Evolutionary conservation across 2,797 vertebrate species (phyloP).

Genomic region (Prunella strophiata): DNA sequence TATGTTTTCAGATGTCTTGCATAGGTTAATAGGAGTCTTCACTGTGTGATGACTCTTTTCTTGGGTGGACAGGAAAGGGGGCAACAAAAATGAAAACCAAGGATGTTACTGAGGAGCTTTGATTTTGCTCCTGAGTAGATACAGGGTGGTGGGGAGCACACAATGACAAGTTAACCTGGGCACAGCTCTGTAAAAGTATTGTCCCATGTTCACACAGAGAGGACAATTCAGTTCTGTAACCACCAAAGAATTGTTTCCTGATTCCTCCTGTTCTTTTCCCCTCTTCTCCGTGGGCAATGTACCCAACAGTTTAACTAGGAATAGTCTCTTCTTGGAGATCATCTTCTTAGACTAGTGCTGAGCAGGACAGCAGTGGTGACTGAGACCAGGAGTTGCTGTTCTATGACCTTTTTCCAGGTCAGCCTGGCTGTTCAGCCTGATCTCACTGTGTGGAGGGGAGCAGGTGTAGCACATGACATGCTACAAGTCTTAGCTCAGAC

Average conservation of each 20-base stretch:
- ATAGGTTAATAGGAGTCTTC: background rate
- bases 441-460: background rate
- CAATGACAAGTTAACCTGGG: rapidly evolving
- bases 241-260: background rate
- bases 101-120: background rate
- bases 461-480: background rate
- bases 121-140: background rate
- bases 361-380: background rate
- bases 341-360: background rate
- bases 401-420: background rate
- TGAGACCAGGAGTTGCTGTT: background rate
- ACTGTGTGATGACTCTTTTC: background rate
- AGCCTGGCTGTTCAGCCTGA: background rate
- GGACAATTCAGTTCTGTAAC: background rate
- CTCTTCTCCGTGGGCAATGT: background rate
- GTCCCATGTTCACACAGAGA: background rate
- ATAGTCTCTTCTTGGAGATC: background rate
- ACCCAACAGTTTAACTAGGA: background rate
- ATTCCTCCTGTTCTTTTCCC: background rate
- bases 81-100: background rate
- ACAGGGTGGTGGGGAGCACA: background rate
- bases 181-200: background rate
- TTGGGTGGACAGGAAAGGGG: rapidly evolving
- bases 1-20: background rate
- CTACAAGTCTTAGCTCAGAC: background rate